These are phyloP conservation scores for Pardosa pseudoannulata DNA, from an alignment of 2,888 invertebrate species.

Conservation along the genomic window DNA sequence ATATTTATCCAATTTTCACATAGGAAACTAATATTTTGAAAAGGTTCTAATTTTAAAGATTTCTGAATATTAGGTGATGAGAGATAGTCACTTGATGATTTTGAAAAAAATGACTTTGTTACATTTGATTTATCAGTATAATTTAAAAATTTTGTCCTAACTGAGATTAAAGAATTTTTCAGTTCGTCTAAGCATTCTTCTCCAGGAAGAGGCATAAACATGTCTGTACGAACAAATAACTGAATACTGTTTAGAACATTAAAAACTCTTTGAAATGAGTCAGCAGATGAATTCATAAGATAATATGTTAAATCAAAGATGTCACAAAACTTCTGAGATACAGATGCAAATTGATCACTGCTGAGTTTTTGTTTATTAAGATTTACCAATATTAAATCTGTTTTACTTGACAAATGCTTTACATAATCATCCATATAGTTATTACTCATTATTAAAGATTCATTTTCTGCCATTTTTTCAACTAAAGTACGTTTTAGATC, in stretches of 20 bases:
- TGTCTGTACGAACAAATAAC: neutral
- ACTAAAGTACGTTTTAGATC: neutral
- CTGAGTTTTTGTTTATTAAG: neutral
- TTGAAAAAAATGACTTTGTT: slow-evolving; percentile 1
- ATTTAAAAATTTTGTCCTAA: neutral
- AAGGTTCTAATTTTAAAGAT: neutral
- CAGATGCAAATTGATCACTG: neutral
- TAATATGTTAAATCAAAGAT: neutral
- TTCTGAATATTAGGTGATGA: neutral
- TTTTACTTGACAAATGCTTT: neutral
- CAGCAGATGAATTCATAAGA: neutral
- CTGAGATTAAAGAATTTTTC: slow-evolving; percentile 2
- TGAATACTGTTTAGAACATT: neutral
- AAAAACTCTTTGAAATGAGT: neutral
- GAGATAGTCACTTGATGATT: neutral
- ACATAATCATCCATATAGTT: slow-evolving; percentile 15
- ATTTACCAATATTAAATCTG: neutral
- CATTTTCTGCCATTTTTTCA: slow-evolving; percentile 27
- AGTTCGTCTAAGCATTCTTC: neutral
- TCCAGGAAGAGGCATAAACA: neutral
- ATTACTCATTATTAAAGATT: slow-evolving; percentile 1
- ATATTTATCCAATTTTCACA: neutral
- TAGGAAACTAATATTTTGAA: slow-evolving; percentile 8
- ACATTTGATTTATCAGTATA: slow-evolving; percentile 15
- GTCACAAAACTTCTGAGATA: slow-evolving; percentile 6